Evolutionary conservation across 2,113 vertebrate genomes (phyloP).

Genomic region (Lamprotornis superbus): DNA sequence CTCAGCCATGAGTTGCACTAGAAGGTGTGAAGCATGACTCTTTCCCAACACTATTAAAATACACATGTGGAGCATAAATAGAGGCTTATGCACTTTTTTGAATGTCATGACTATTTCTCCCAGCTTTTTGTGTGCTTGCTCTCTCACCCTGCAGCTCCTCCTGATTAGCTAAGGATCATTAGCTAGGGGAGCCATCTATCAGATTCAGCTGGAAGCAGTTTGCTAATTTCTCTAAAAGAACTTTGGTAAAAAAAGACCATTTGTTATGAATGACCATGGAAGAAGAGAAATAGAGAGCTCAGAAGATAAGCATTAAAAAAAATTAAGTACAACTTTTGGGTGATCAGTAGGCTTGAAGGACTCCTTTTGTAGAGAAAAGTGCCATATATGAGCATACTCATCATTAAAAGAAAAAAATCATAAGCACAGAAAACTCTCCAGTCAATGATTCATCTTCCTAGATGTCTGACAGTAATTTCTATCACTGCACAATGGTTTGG

Average conservation of each 20-base stretch:
- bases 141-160: background rate
- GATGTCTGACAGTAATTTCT: background rate
- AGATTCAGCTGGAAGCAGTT: background rate
- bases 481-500: background rate
- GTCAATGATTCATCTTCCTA: background rate
- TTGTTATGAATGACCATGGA: background rate
- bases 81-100: background rate
- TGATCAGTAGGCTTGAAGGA: background rate
- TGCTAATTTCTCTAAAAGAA: background rate
- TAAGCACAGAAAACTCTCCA: background rate
- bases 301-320: background rate
- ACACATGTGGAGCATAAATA: rapidly evolving
- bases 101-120: background rate
- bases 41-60: background rate
- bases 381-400: background rate
- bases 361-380: background rate
- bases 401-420: background rate
- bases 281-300: background rate
- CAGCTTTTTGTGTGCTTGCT: background rate
- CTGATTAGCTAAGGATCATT: background rate
- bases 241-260: background rate
- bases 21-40: background rate
- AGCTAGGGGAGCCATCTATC: background rate
- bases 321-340: background rate
- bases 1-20: background rate